Evolutionary conservation across 2,888 invertebrate species (phyloP), one percentile per base, ranked within the genome.

Genomic region (Oasisia sp.): DNA sequence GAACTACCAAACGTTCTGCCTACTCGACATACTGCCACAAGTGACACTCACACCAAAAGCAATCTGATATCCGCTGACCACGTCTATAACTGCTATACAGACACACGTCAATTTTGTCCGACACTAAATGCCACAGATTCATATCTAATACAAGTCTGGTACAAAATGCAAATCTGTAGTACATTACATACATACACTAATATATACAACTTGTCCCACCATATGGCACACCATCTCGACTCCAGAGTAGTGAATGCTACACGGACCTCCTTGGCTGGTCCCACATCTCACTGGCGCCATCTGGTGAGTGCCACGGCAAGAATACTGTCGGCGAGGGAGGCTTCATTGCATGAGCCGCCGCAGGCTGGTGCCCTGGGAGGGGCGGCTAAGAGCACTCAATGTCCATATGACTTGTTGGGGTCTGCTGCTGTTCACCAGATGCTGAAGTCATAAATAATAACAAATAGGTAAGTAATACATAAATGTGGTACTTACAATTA

Each of bases 131-230:
- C 74, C 74, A 74, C 74, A 74, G 14, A 27, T 19, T 74, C 50
- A 74, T 27, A 74, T 74, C n/a, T 74, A 74, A 74, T 74, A 74
- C 74, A 74, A 19, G n/a, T 74, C 74, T 74, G 74, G 74, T 74
- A 74, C 74, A 74, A 74, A 74, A 74, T 74, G 74, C 74, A 74
- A 74, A 74, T 74, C 4, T 74, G 27, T 74, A 74, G 27, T 74
- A 38, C 38, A 38, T 38, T 38, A 38, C 38, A 38, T 38, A 38
- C 38, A 38, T 38, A 38, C 4, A 38, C 4, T 9, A 9, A 74
- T n/a, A 74, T 74, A 27, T 74, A 74, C 74, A 74, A 74, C 27
- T n/a, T 74, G 74, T 74, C 74, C 74, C 74, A 27, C 74, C 74
- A 19, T 74, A 74, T 74, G 74, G 74, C 74, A 74, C 74, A 74